Evolutionary conservation across 2,888 invertebrate species (phyloP), one percentile per base, ranked within the genome.

Genomic region (Zonitis immaculata): DNA sequence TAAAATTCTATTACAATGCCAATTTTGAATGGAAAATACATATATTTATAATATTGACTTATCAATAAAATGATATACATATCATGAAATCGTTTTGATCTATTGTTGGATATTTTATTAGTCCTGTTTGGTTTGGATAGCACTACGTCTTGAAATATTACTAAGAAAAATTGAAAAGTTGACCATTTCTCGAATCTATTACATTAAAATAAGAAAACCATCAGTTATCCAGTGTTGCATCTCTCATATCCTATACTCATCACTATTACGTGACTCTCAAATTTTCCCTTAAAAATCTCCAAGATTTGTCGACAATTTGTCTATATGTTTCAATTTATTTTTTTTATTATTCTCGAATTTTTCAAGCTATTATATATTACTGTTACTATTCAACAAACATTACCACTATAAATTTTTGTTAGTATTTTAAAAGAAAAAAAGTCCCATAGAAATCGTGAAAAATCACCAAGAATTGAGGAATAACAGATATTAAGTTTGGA

Each of bases 131-230:
- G 11, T 9, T n/a, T 39, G n/a, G 18, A 39, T 39, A 39, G 16
- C 18, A 39, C 8, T 39, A 4, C n/a, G n/a, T 18, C 28, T 44
- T 43, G 18, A 44, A 32, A 39, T 48, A 44, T 49, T n/a, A 25
- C 4, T 12, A 16, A n/a, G 14, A 45, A 49, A 53, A 53, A 46
- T 49, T 42, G 42, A 46, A 53, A 53, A 53, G 30, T 44, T 26
- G 27, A 8, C 16, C 43, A 44, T 35, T 42, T 47, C 28, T 32
- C 43, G 42, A 43, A 47, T 51, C 50, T 42, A 42, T 51, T 47
- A 44, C 44, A 54, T 54, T 54, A 48, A 54, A 51, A 54, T 51
- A 42, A 51, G 51, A 54, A 51, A 48, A 42, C 32, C 46, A 54
- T 54, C 47, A 32, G 43, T 47, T 50, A 18, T 18, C 44, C 28